Conservation (phyloP, 2,888 invertebrate genomes). For the Rugalucina vietnamica region DNA sequence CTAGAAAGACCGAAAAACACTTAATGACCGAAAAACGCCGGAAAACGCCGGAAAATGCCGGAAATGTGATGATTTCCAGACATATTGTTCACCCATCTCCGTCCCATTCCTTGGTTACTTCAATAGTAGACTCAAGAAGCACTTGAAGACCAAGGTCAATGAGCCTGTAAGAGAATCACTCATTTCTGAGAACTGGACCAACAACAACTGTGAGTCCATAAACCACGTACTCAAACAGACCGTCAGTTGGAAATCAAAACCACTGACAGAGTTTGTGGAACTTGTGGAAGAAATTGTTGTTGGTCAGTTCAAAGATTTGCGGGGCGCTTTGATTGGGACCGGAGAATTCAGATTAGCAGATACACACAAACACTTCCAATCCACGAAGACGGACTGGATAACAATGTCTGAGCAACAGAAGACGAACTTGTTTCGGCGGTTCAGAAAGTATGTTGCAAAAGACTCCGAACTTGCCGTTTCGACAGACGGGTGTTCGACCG, state of each 20-base stretch:
- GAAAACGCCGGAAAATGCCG: no score
- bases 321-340: not conserved
- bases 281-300: not conserved
- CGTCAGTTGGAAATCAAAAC: slow-evolving; percentile 6
- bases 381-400: not conserved
- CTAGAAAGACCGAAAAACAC: no score
- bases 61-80: no score
- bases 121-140: not conserved
- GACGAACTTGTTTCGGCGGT: not conserved
- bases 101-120: not conserved
- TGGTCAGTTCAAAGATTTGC: not conserved
- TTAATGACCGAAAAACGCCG: no score
- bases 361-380: not conserved
- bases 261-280: not conserved
- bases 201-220: slow-evolving; percentile 13
- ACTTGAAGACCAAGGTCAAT: not conserved
- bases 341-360: not conserved
- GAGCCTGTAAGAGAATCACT: not conserved
- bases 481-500: not conserved
- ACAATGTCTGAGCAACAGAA: not conserved
- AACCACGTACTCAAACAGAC: slow-evolving; percentile 5
- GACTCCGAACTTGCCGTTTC: not conserved
- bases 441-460: not conserved
- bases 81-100: not conserved
- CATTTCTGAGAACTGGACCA: slow-evolving; percentile 1